Evolutionary conservation across 2,797 vertebrate genomes (phyloP), one percentile per base, ranked within the genome.

Genomic region (Poecilia gillii): DNA sequence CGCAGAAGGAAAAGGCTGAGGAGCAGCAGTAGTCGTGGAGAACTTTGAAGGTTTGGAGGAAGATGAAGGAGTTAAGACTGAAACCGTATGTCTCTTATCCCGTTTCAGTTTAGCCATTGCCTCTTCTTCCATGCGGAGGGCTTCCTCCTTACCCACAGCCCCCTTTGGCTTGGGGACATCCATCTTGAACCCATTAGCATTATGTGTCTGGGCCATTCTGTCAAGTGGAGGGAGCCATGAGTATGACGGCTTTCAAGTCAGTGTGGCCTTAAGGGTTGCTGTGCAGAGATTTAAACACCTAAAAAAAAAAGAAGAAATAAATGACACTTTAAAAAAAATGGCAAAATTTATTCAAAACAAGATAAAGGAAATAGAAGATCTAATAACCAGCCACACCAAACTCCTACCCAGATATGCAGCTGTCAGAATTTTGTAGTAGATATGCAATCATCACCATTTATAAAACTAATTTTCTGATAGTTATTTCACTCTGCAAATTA

Each of bases 81-180:
- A 88, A 79, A 88, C 88, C 83, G 94, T 91, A 81, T 90, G 89
- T 84, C 84, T 94, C 91, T 96, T 97, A 53, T 97, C 98, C 77
- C 95, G 97, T 86, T 97, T 97, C 86, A 99, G 88, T 93, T 97
- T 98, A 73, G 97, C 98, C 92, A 99, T 94, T 9, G 99, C 99
- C 66, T 99, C 99, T 75, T 96, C 97, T 95, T 99, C 99, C 99
- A 99, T 99, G 75, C 97, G 97, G 81, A 99, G 95, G 28, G 99
- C 99, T 92, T 99, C 99, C 93, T 98, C 98, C 93, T 98, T 99
- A 89, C 96, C 97, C 94, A 99, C 96, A 84, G 88, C 95, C 87
- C 97, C 97, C 95, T 96, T 97, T 75, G 96, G 87, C 91, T 94
- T 94, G 81, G 97, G 95, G 73, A 95, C 94, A 79, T 95, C 93